Conservation (phyloP, 2,888 invertebrate genomes). For the Tachina lurida region DNA sequence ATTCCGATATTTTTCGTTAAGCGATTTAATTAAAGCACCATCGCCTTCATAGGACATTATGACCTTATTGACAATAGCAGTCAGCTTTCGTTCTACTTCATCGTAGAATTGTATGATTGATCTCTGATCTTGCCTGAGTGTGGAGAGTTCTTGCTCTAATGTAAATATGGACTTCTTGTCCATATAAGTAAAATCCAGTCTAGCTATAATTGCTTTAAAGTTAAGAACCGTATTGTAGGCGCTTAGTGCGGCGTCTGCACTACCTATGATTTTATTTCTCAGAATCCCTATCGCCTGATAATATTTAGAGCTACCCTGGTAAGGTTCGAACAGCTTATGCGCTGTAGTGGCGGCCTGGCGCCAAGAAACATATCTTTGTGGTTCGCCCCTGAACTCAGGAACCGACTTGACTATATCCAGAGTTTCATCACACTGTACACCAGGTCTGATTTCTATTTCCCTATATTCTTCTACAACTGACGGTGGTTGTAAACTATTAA, state of each 20-base stretch:
- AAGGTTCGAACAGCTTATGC: no score
- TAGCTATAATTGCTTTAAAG: not conserved
- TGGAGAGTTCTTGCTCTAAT: conserved; percentile 4
- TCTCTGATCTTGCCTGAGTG: not conserved
- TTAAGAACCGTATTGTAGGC: not conserved
- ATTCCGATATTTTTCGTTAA: not conserved
- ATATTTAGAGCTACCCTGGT: no score
- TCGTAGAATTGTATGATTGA: not conserved
- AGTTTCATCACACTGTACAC: no score
- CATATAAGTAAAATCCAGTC: not conserved
- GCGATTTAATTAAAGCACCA: not conserved
- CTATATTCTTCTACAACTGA: no score
- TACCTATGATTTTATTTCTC: no score
- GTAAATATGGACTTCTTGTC: not conserved
- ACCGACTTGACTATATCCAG: no score
- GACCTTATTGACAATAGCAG: not conserved
- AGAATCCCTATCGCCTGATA: no score
- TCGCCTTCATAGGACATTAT: not conserved
- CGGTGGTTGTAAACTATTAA: no score
- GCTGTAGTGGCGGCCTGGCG: no score
- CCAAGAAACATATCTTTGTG: no score
- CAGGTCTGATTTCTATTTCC: no score
- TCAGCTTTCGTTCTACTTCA: not conserved
- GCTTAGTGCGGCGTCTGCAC: not conserved
- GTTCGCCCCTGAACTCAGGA: no score